These are phyloP conservation scores for Platorchestia sp. DNA, from an alignment of 1,140 invertebrate genomes.

Conservation along the genomic window DNA sequence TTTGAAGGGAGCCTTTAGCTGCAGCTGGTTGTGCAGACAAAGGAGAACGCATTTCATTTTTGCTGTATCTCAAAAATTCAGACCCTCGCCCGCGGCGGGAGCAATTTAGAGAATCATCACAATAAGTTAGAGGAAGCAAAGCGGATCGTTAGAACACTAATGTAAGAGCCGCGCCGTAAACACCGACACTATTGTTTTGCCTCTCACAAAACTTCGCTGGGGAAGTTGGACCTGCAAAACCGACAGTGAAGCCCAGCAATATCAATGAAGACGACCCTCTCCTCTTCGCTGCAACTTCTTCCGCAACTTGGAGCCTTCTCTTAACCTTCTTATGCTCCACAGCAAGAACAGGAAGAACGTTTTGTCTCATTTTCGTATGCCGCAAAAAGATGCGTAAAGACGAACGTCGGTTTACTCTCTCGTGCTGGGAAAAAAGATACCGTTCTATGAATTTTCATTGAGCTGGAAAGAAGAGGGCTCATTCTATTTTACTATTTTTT, in stretches of 20 bases:
- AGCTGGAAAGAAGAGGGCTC: no score
- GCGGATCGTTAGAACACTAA: background rate
- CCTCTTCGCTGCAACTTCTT: no score
- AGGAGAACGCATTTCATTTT: background rate
- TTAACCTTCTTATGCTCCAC: no score
- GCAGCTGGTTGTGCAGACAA: background rate
- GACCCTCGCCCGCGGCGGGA: background rate
- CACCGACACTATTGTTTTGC: background rate
- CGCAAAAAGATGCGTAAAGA: no score
- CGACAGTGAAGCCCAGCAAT: background rate
- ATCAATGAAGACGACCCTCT: background rate
- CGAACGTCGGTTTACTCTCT: no score
- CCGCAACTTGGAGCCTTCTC: background rate
- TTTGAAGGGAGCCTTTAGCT: background rate
- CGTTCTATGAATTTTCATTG: no score
- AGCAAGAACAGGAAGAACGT: no score
- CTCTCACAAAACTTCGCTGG: background rate
- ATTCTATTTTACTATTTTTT: no score
- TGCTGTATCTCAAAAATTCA: background rate
- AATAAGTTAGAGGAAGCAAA: background rate
- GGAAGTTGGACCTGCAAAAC: background rate
- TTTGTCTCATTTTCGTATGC: no score
- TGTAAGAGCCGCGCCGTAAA: background rate
- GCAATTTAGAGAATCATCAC: background rate
- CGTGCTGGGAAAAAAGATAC: no score